Base-by-base conservation (phyloP, 2,113 vertebrate genomes). In the Xerus inauris region DNA sequence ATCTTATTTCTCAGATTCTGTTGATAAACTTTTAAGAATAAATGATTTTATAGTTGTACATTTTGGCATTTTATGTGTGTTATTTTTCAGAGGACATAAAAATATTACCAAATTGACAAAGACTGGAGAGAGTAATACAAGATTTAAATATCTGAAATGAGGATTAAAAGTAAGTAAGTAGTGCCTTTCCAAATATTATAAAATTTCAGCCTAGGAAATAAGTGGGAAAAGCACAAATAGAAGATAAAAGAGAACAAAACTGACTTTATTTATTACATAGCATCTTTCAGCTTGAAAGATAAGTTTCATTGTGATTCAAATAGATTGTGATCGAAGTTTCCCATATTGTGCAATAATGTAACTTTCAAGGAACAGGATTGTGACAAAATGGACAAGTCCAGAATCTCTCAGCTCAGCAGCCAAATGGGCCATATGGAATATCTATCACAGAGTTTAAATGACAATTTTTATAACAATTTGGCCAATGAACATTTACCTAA, bases 381-480 rank as follows among this genome's bases (percentile, higher is more conserved):
- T 69, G 20, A 69, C 38, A 71, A 24, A 16, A 42, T 22, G 40
- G 40, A 5, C 69, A 94, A 62, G 30, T 67, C 12, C 64, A 69
- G 20, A 94, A 51, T 47, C 26, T 26, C 38, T 30, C 17, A 54
- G 30, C 20, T 89, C 67, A 72, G 47, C 54, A 93, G 54, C 30
- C 51, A 85, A 82, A 3, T 32, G 30, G 59, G 8, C 59, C 72
- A 85, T 19, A 76, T 77, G 40, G 45, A 86, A 62, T 72, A 67
- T 1, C 35, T 79, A 86, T 93, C 32, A 83, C 0, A 1, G 20
- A 91, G 40, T 51, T 84, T 65, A 83, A 92, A 67, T 16, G 4
- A 80, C 38, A 45, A 67, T 65, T 79, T 65, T 82, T 71, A 4
- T 12, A 40, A 67, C 12, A 88, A 67, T 97, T 81, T 97, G 72